Base-by-base conservation (phyloP, 2,888 invertebrate genomes). In the Pristionchus fissidentatus region DNA sequence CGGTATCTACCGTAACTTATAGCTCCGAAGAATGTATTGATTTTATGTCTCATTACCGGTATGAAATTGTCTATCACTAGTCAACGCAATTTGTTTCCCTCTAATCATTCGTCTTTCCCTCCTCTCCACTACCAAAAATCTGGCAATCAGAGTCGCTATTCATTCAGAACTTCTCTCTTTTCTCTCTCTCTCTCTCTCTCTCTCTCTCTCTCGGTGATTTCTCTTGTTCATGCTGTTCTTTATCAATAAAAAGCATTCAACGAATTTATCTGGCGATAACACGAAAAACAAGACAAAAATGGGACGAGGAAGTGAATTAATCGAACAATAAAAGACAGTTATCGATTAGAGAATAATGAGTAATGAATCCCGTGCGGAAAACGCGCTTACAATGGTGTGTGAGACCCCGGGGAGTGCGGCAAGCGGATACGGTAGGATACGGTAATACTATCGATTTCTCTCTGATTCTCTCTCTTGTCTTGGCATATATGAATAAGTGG, bases 1-100 rank as follows among this genome's bases (percentile, higher is more conserved):
- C 79, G 79, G 79, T 77, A 77, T 13, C 70, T 70, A 70, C 70
- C 70, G 70, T 70, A 70, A 77, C 10, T n/a, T n/a, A n/a, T 29
- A 62, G 8, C 79, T 10, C 26, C 15, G 26, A 57, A 55, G 75
- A 49, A 26, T 49, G 19, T 41, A 43, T 49, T 32, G 73, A 73
- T 79, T 41, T 10, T 57, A n/a, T 22, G 38, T 52, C 26, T 49
- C 26, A n/a, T 1, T 46, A 77, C 77, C 77, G 77, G 77, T 77
- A 77, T 41, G 2, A 38, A n/a, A 26, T 26, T 70, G 41, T 70
- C 41, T 70, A 38, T 41, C 70, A 70, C 43, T 70, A 70, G 38
- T 66, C 38, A 66, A 38, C 0, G 70, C 70, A 38, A n/a, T 35
- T 62, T 13, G 15, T 43, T 70, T 41, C 41, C 70, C 43, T 70